These are phyloP conservation scores for Zosterops lateralis DNA, from an alignment of 2,113 vertebrate species.

Conservation along the genomic window DNA sequence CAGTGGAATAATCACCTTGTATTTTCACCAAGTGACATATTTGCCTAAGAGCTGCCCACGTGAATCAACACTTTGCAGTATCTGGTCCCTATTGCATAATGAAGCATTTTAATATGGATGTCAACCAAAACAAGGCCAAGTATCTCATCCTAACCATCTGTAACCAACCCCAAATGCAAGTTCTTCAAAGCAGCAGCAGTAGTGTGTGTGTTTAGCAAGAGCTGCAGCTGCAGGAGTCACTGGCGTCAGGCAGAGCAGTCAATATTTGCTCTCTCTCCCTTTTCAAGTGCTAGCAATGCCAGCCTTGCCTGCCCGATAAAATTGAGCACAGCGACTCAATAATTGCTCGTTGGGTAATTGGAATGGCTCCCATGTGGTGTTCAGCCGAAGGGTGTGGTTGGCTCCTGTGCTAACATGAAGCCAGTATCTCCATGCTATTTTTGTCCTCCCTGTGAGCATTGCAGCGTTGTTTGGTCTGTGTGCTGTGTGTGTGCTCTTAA, in stretches of 20 bases:
- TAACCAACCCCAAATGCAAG: not conserved
- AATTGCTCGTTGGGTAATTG: not conserved
- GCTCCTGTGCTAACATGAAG: slow-evolving; percentile 52
- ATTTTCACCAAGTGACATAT: not conserved
- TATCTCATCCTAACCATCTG: not conserved
- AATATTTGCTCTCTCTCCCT: slow-evolving; percentile 9
- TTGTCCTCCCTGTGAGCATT: not conserved
- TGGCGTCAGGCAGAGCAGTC: not conserved
- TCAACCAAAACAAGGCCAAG: not conserved
- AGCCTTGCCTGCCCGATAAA: slow-evolving; percentile 39
- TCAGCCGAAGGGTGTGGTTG: slow-evolving; percentile 58
- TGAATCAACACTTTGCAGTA: not conserved
- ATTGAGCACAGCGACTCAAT: not conserved
- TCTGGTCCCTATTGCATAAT: not conserved
- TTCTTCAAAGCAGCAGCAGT: not conserved
- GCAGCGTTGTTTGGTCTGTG: not conserved
- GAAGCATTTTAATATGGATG: not conserved
- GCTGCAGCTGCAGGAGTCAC: not conserved
- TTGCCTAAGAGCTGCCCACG: not conserved
- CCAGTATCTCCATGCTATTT: not conserved
- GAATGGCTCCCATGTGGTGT: not conserved
- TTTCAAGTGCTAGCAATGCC: slow-evolving; percentile 2
- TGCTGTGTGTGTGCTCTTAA: not conserved
- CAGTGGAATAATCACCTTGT: not conserved
- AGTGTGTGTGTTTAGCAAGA: not conserved